Evolutionary conservation across 2,888 invertebrate species (phyloP).

Genomic region (Ochropacha duplaris): DNA sequence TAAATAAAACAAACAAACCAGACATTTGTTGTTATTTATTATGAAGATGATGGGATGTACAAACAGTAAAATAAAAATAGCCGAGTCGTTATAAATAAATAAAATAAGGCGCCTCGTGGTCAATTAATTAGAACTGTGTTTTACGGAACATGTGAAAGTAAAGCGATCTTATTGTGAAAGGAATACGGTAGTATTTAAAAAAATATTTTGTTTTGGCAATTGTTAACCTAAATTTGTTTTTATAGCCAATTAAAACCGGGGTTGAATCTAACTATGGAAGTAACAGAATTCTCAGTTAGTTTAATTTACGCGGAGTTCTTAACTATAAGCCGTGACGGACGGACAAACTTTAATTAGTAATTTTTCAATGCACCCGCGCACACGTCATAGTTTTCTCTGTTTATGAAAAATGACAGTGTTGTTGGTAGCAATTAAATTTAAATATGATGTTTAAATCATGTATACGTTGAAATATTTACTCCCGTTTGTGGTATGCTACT

Average conservation of each 20-base stretch:
- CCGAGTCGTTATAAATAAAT: slow-evolving; percentile 9
- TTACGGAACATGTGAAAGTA: background rate
- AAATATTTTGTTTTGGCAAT: background rate
- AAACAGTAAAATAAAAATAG: slow-evolving; percentile 30
- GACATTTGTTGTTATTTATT: slow-evolving; percentile 5
- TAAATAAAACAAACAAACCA: background rate
- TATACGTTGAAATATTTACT: background rate
- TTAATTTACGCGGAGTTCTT: slow-evolving; percentile 2
- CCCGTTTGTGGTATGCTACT: background rate
- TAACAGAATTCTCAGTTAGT: slow-evolving; percentile 1
- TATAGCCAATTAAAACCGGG: background rate
- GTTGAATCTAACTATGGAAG: slow-evolving; percentile 2
- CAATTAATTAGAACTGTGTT: background rate
- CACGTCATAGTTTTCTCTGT: slow-evolving; percentile 5
- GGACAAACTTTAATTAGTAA: slow-evolving; percentile 4
- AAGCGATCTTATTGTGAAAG: background rate
- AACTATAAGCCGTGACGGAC: slow-evolving; percentile 2
- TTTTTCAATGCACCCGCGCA: background rate
- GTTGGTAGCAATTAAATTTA: slow-evolving; percentile 5
- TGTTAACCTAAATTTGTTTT: background rate
- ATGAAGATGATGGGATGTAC: background rate
- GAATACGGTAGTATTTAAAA: background rate
- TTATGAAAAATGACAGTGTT: slow-evolving; percentile 4
- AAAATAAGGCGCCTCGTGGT: background rate
- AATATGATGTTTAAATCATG: background rate